Evolutionary conservation across 2,888 invertebrate genomes (phyloP), one percentile per base, ranked within the genome.

Genomic region (Lobophora halterata): DNA sequence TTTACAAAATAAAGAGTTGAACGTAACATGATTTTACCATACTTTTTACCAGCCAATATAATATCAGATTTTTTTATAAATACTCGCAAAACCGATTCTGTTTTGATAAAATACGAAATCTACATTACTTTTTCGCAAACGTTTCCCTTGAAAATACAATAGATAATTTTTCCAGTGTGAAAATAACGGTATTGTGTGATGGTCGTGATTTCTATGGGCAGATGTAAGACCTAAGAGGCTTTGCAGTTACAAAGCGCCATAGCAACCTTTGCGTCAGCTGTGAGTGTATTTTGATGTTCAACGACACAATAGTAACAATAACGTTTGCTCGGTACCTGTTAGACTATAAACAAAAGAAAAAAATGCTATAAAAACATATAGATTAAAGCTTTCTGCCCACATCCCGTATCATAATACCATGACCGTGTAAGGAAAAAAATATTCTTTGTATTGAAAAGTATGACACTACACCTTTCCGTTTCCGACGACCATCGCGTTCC

Each of bases 141-240:
- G 36, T 43, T 43, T 43, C 33, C 34, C 36, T 42, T 42, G 48
- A 47, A 34, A 19, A 36, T 34, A 40, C 35, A 38, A 37, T 36
- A 14, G 27, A 20, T 45, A 42, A n/a, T 44, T 38, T 46, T 26
- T 36, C 30, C 32, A 37, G 25, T 46, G 34, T 44, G 34, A 34
- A 43, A 41, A 51, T 36, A 36, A 21, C 30, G 19, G 27, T 30
- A 49, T 47, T 52, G 41, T 52, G 41, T 38, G 36, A 34, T 24
- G 40, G 41, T 46, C 39, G 35, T 37, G 35, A 44, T 46, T 41
- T 46, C 35, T 49, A 44, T 37, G 19, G 40, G 29, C 16, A 38
- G 42, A 39, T 46, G 43, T 49, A 28, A 39, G 32, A 39, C 43
- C 49, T 49, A 47, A 52, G 52, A 46, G 46, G 52, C 47, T 52